Conservation (phyloP, 2,797 vertebrate species). For the Lates japonicus region DNA sequence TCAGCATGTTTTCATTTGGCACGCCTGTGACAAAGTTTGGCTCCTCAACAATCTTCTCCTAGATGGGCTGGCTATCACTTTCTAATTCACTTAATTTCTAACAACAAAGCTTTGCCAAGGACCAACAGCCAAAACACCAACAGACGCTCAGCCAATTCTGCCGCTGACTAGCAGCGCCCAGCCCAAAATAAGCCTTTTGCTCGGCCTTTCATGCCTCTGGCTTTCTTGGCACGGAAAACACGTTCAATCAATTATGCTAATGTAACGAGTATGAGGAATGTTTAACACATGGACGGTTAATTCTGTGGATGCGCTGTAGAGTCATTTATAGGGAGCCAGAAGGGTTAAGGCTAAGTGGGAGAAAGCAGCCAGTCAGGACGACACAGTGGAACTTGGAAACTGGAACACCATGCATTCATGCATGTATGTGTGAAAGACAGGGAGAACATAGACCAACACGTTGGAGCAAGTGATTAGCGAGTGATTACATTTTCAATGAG, state of each 20-base stretch:
- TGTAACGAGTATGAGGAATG: constrained; percentile 70
- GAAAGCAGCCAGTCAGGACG: constrained; percentile 52
- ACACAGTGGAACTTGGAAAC: constrained; percentile 42
- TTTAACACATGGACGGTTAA: constrained; percentile 71
- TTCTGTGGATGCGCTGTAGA: constrained; percentile 53
- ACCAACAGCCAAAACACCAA: constrained; percentile 74
- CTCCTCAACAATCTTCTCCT: constrained; percentile 40
- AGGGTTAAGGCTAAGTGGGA: constrained; percentile 70
- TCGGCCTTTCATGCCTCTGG: constrained; percentile 68
- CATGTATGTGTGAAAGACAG: constrained; percentile 23
- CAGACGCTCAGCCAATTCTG: constrained; percentile 62
- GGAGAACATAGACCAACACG: constrained; percentile 45
- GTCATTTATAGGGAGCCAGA: constrained; percentile 56
- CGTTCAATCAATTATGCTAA: constrained; percentile 82
- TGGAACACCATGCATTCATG: constrained; percentile 22
- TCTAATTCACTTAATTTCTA: constrained; percentile 81
- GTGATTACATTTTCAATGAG: constrained; percentile 78
- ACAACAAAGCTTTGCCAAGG: constrained; percentile 79
- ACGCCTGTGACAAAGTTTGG: constrained; percentile 27
- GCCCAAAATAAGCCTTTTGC: constrained; percentile 63
- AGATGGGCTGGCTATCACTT: constrained; percentile 67
- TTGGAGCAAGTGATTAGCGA: constrained; percentile 69
- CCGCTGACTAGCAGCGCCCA: constrained; percentile 52
- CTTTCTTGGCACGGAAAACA: constrained; percentile 71
- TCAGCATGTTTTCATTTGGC: constrained; percentile 32